phyloP scores from a whole-genome alignment of 2,113 vertebrate species.

The Thinocorus orbignyianus region DNA sequence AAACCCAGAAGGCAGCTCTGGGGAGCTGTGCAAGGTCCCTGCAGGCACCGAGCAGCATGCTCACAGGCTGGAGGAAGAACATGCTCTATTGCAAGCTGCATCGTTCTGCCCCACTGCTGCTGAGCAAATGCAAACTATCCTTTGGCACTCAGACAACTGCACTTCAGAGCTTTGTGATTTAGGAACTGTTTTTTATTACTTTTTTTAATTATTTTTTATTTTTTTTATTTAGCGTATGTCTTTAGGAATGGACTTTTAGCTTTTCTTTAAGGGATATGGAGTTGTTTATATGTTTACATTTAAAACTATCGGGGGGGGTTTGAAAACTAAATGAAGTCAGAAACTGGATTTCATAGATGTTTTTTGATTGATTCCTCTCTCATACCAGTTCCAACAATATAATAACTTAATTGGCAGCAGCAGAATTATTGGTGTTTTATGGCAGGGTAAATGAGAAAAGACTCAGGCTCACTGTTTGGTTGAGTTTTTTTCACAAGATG shows the following conservation, averaged over 20 bases:
- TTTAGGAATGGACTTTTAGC: neutral
- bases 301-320: neutral
- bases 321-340: neutral
- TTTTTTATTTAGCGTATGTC: neutral
- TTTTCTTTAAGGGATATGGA: neutral
- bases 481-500: neutral
- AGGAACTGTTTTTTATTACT: too few relatives aligned
- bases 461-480: neutral
- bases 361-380: neutral
- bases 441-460: neutral
- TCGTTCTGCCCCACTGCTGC: neutral
- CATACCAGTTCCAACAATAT: neutral
- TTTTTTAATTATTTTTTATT: too few relatives aligned
- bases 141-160: neutral
- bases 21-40: fast-evolving
- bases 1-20: neutral
- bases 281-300: neutral
- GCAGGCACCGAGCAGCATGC: fast-evolving
- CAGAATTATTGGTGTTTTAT: neutral
- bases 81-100: neutral
- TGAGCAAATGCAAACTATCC: neutral
- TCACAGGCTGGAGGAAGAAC: neutral
- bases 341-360: neutral
- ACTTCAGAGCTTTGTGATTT: neutral
- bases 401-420: neutral